Evolutionary conservation across 2,888 invertebrate genomes (phyloP), one percentile per base, ranked within the genome.

Genomic region (Lycia hirtaria): DNA sequence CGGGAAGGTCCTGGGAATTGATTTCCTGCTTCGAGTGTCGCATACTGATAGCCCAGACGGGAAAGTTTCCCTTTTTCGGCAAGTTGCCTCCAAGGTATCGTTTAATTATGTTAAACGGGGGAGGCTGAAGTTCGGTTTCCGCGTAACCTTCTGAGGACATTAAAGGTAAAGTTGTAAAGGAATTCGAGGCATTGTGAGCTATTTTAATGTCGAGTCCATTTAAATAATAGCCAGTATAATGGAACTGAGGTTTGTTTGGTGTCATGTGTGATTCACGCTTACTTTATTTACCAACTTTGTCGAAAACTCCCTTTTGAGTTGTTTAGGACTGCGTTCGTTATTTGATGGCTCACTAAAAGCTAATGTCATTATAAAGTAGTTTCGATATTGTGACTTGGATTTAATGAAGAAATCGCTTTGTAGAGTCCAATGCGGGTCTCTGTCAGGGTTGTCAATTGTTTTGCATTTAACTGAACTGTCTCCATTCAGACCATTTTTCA

Each of bases 61-160:
- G 77, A 78, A 79, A 78, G 72, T 72, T 80, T 75, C 70, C 72
- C 68, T 65, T 66, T n/a, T 77, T 76, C 65, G 68, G 72, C 68
- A 72, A 73, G 70, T 72, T 65, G 65, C 62, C 44, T 41, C 64
- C 65, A 69, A 69, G 72, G 67, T 68, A 66, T 44, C n/a, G 26
- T 56, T 55, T 65, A 48, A 57, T 67, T 65, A 71, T 72, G 68
- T 61, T 71, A 66, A 71, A 64, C 47, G 64, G 72, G 66, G 72
- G 75, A 77, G 73, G 72, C 69, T 75, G 73, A 69, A 66, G 72
- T 78, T 75, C 63, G 77, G 68, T 68, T 57, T 60, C 66, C 63
- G 66, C 67, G 62, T 68, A 70, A 72, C 80, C 78, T 80, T 75
- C 71, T 55, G 53, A 63, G 68, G 68, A 72, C 71, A 64, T 61